Evolutionary conservation across 2,888 invertebrate species (phyloP).

Genomic region (Argyra leucocephala): DNA sequence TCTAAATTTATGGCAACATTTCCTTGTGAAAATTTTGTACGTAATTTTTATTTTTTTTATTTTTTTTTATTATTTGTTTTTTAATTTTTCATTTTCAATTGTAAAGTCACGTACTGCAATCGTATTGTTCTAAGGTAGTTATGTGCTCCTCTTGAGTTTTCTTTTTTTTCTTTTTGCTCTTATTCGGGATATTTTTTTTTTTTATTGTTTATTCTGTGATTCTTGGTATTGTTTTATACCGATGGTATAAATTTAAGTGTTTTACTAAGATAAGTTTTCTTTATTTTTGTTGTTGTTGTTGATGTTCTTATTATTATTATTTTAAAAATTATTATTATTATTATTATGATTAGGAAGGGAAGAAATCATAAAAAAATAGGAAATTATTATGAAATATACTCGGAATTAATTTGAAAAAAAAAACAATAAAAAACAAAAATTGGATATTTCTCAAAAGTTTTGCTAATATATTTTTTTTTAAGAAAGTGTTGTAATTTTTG

Average conservation of each 20-base stretch:
- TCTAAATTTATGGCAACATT: conserved; percentile 4
- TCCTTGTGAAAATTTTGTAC: background rate
- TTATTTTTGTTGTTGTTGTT: background rate
- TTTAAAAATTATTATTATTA: too few relatives aligned
- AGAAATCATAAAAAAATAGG: too few relatives aligned
- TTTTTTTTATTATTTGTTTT: background rate
- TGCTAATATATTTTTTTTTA: too few relatives aligned
- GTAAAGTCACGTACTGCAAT: conserved; percentile 6
- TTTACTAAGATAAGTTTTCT: background rate
- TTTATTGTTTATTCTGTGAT: background rate
- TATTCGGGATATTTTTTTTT: background rate
- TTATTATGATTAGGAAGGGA: too few relatives aligned
- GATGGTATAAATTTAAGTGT: background rate
- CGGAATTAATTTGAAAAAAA: background rate
- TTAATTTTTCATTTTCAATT: background rate
- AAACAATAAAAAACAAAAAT: background rate
- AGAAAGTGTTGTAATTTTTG: too few relatives aligned
- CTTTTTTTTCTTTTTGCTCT: background rate
- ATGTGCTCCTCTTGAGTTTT: background rate
- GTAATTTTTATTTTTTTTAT: background rate
- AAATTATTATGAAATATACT: too few relatives aligned
- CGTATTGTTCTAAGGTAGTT: conserved; percentile 1
- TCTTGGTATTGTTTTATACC: background rate
- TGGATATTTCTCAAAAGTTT: too few relatives aligned
- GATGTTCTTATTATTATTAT: too few relatives aligned